Evolutionary conservation across 2,797 vertebrate species (phyloP), one percentile per base, ranked within the genome.

Genomic region (Galagoides demidoff): DNA sequence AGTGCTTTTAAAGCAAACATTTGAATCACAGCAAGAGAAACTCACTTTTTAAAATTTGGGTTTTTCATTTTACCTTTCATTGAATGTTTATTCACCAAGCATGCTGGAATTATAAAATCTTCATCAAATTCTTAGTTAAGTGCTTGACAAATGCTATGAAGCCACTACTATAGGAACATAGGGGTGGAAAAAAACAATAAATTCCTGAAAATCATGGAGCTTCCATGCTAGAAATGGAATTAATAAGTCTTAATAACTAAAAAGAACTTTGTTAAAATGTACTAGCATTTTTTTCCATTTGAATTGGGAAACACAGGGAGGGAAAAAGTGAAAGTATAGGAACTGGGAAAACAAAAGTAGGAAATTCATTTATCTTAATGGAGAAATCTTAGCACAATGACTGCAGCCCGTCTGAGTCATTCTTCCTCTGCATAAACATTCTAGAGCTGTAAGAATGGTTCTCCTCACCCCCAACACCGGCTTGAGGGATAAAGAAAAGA

Each of bases 1-100:
- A 95, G 96, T 92, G 92, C 90, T 96, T 94, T 96, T 92, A 96
- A 96, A 96, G 92, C 94, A 97, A 96, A 97, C 71, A 97, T 94
- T 94, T 83, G 81, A 81, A 90, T 61, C 82, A 84, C 52, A 90
- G 86, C 66, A 83, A 87, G 66, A 96, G 57, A 61, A 87, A 37
- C 52, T 94, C 22, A 16, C 43, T 89, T 91, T 92, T 95, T 64
- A 3, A 87, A 92, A 87, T 23, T 43, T 34, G 57, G 76, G 63
- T 64, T 95, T 97, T 97, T 82, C 94, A 92, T 95, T 97, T 96
- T 76, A 70, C 86, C 59, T 73, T 95, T 90, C 76, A 91, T 27
- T 96, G 76, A 39, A 57, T 93, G 57, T 93, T 96, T 97, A 94
- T 89, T 95, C 89, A 77, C 64, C 57, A 85, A 85, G 83, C 43